Base-by-base conservation (phyloP, 2,888 invertebrate species). In the Sesia apiformis region DNA sequence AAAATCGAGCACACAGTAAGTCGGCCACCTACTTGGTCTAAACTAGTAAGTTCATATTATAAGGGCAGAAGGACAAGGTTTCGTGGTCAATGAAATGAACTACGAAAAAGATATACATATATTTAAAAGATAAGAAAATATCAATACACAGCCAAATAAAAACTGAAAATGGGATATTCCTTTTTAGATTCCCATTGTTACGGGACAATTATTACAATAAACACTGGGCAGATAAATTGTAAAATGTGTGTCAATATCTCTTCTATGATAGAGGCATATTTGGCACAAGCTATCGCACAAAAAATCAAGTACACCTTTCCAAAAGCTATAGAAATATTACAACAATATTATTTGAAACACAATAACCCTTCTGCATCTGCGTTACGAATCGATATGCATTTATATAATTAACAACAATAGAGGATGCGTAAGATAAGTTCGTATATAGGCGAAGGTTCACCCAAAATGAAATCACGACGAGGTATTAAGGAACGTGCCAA, bases 311-410 rank as follows among this genome's bases (percentile, higher is more conserved):
- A 70, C 83, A 83, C 79, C 80, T 84, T 84, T 80, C 70, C 67
- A 62, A 60, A 52, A 61, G 68, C 76, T 65, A 75, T 83, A 70
- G 72, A 83, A 80, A 76, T 75, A 74, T 46, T 46, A 77, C 74
- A 79, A 79, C 74, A 76, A 77, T 75, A 70, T 70, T 64, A 67
- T 63, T 60, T 68, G 62, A 67, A 60, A 52, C 50, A 80, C 73
- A 78, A 81, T 80, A 84, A 82, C 85, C 84, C 83, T 80, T 79
- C 63, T 67, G 69, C 83, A 84, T 83, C 84, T 83, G 85, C 81
- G 70, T 63, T 69, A 65, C 61, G 63, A 65, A 74, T 72, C 63
- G 62, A 61, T 59, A 62, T 63, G 39, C 39, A 42, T 61, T 56
- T 61, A 55, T 60, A 54, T 56, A 49, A 54, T 55, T 46, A 8